Conservation (phyloP, 2,888 invertebrate species). For the Chydorus sphaericus region DNA sequence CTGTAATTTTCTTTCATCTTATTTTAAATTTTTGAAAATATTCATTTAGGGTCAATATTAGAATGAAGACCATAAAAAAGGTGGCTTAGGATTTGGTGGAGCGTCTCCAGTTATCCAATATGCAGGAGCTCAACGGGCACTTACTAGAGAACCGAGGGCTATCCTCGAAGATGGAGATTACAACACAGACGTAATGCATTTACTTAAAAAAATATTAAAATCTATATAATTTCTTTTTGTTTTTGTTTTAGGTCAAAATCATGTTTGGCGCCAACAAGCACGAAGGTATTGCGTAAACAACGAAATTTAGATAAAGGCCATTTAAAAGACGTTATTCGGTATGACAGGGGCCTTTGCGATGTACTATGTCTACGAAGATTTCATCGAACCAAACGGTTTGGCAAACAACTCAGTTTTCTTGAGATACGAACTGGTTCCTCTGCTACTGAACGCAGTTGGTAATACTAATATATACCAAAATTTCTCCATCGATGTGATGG, state of each 20-base stretch:
- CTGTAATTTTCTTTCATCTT: not conserved
- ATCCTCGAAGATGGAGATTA: slow-evolving; percentile 16
- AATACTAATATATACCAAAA: slow-evolving; percentile 7
- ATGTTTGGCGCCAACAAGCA: slow-evolving; percentile 20
- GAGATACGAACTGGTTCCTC: slow-evolving; percentile 13
- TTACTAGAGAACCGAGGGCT: slow-evolving; percentile 11
- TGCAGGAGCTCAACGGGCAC: not conserved
- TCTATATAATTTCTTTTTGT: too few species aligned
- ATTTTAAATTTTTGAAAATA: not conserved
- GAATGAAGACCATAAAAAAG: slow-evolving; percentile 13
- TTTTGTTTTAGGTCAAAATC: slow-evolving; percentile 19
- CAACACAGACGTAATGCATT: too few species aligned
- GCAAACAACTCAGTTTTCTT: slow-evolving; percentile 15
- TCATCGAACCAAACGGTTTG: slow-evolving; percentile 17
- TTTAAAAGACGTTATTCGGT: not conserved
- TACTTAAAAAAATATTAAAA: too few species aligned
- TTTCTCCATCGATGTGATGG: too few species aligned
- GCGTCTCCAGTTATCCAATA: slow-evolving; percentile 15
- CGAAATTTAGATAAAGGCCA: slow-evolving; percentile 4
- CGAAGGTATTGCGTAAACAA: too few species aligned
- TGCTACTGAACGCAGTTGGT: slow-evolving; percentile 17
- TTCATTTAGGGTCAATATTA: not conserved
- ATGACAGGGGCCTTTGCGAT: not conserved
- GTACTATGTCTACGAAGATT: slow-evolving; percentile 9
- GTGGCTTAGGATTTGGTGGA: slow-evolving; percentile 17